Conservation (phyloP, 2,113 vertebrate species). For the Chaetodon trifascialis region DNA sequence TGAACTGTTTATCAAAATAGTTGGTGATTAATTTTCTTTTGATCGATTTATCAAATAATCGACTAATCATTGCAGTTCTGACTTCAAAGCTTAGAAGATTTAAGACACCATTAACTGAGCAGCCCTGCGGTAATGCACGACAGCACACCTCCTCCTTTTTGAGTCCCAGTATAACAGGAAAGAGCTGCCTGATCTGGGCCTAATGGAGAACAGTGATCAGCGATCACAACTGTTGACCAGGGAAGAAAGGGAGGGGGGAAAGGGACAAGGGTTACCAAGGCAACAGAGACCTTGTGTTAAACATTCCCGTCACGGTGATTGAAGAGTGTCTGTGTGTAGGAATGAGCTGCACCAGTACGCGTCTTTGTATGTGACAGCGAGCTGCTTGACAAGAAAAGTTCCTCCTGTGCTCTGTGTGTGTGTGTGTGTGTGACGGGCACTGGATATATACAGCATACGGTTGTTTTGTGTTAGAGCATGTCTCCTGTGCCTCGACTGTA, state of each 20-base stretch:
- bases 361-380: constrained; percentile 36
- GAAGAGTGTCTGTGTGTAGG: constrained; percentile 50
- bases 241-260: not conserved
- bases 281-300: constrained; percentile 68
- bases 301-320: constrained; percentile 67
- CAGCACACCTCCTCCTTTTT: not conserved
- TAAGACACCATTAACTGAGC: constrained; percentile 12
- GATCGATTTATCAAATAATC: not conserved
- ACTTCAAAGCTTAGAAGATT: not conserved
- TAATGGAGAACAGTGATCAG: constrained; percentile 31
- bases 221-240: constrained; percentile 37
- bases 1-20: too few relatives aligned
- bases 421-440: not conserved
- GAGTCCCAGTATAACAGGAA: constrained; percentile 12
- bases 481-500: constrained; percentile 5
- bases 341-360: constrained; percentile 47
- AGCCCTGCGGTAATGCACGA: not conserved
- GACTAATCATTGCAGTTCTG: too few relatives aligned
- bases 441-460: not conserved
- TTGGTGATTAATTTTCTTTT: too few relatives aligned
- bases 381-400: constrained; percentile 32
- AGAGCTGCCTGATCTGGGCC: constrained; percentile 35
- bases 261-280: constrained; percentile 61
- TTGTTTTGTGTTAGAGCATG: not conserved
- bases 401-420: constrained; percentile 28